Evolutionary conservation across 1,140 invertebrate genomes (phyloP), one percentile per base, ranked within the genome.

Genomic region (Eufriesea mexicana): DNA sequence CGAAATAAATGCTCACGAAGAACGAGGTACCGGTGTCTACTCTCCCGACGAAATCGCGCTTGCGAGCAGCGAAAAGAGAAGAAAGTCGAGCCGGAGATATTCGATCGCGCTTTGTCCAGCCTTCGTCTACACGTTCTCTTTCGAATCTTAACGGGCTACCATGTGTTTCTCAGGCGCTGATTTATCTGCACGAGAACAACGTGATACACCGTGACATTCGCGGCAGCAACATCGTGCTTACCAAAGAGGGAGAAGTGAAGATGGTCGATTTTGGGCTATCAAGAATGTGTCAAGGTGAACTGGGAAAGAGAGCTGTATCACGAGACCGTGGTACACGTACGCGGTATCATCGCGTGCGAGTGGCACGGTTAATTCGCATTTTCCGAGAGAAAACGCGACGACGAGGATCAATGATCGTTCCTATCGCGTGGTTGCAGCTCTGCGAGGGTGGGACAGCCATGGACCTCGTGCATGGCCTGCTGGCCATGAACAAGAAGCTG

Each of bases 201-300:
- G 95, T 98, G 12, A 96, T 99, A 62, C 98, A 99, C 94, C 95
- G 98, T 66, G 98, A 99, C 92, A 95, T 99, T 55, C 96, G 97
- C 86, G 97, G 97, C 54, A 97, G 96, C 86, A 99, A 98, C 91
- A 97, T 99, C 84, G 92, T 98, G 18, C 92, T 98, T n/a, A 98
- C 97, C 14, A 96, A 96, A 86, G 95, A 97, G 76, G 98, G 98
- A 2, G 96, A 97, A 90, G 95, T 98, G 1, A 98, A 98, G 93
- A 91, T 98, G 1, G 95, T 96, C 2, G 98, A 98, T 92, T 98
- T 98, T 91, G 97, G 97, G 5, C 95, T 99, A 35, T 96, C 97
- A 10, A 97, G 97, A 70, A 96, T 96, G 91, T 95, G 98, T 51
- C 97, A 96, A 78, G 96, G 95, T 2, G 97, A 97, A 1, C 93